phyloP scores from a whole-genome alignment of 2,113 vertebrate genomes.

The Ailurus styani region DNA sequence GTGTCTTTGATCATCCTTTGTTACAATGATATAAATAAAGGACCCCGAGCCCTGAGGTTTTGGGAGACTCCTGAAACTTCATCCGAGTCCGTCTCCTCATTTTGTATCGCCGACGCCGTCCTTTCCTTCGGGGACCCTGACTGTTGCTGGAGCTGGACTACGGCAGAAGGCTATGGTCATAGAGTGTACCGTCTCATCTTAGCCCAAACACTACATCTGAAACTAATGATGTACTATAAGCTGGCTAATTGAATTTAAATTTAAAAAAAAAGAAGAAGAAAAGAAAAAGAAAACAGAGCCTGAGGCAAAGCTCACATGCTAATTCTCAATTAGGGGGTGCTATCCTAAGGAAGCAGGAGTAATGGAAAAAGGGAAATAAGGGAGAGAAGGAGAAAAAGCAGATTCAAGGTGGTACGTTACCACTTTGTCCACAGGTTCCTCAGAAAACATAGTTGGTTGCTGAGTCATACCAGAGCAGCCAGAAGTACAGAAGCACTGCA shows the following conservation, averaged over 20 bases:
- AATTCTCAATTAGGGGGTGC: neutral
- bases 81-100: too few species aligned
- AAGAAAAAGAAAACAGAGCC: neutral
- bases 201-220: neutral
- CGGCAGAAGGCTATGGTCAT: neutral
- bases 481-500: neutral
- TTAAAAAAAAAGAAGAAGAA: too few species aligned
- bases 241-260: neutral
- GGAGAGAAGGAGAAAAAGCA: neutral
- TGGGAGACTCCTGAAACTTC: too few species aligned
- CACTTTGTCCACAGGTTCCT: neutral
- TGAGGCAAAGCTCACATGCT: neutral
- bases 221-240: neutral
- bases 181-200: neutral
- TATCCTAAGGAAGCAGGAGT: neutral
- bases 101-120: too few species aligned
- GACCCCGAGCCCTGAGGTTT: too few species aligned
- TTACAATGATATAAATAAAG: too few species aligned
- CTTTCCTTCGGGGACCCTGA: too few species aligned
- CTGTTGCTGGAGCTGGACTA: too few species aligned
- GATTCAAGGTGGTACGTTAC: neutral
- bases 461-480: constrained; percentile 17
- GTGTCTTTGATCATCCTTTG: too few species aligned
- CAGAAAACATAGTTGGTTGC: constrained; percentile 11
- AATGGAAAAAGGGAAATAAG: neutral